These are phyloP conservation scores for Dufourea novaeangliae DNA, from an alignment of 1,140 invertebrate genomes.

Conservation along the genomic window DNA sequence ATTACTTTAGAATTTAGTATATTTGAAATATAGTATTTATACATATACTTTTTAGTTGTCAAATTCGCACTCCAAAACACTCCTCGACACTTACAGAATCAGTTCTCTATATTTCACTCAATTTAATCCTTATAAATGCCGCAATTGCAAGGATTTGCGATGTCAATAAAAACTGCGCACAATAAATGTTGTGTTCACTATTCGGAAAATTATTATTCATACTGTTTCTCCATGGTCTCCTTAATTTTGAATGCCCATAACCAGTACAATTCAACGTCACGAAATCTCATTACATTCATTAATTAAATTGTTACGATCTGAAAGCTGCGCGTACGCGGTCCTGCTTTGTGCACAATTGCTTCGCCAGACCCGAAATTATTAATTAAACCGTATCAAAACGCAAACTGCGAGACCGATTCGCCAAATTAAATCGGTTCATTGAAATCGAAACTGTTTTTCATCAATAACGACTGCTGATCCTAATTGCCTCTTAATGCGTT, in stretches of 20 bases:
- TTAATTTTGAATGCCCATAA: neutral
- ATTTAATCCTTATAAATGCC: too few species aligned
- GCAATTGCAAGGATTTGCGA: too few species aligned
- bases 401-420: neutral
- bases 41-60: too few species aligned
- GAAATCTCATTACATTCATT: constrained; percentile 26
- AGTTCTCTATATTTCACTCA: too few species aligned
- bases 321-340: neutral
- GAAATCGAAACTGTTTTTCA: neutral
- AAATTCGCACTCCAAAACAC: too few species aligned
- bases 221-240: too few species aligned
- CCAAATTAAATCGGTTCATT: neutral
- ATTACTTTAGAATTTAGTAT: too few species aligned
- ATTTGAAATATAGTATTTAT: too few species aligned
- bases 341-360: neutral
- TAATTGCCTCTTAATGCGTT: neutral
- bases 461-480: neutral
- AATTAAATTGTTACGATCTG: constrained; percentile 39
- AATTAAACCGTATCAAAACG: constrained; percentile 22
- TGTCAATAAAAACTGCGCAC: too few species aligned
- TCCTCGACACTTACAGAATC: too few species aligned
- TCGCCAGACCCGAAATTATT: constrained; percentile 16
- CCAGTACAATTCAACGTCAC: neutral
- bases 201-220: neutral
- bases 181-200: too few species aligned